A percentile compares a stretch with the other conserved stretches of the same genome.
Conservation (phyloP, 1,140 invertebrate species). For the Lerema accius region DNA sequence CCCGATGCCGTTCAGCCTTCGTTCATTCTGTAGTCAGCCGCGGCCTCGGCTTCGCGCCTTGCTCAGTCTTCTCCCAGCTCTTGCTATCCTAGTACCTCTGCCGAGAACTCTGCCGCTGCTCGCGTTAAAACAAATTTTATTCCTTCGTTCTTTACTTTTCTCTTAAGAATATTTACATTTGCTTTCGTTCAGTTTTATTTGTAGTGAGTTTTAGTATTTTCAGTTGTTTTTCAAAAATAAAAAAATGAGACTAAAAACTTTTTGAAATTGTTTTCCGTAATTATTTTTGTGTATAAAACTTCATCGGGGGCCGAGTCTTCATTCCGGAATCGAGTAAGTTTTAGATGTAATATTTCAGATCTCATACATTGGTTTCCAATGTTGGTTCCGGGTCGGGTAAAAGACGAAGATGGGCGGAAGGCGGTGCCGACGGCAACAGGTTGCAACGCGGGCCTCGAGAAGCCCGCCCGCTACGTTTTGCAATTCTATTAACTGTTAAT, state of each 20-base stretch:
- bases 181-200: slow-evolving; percentile 61
- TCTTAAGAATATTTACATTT: slow-evolving; percentile 38
- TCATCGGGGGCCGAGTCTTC: slow-evolving; percentile 31
- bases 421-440: slow-evolving; percentile 79
- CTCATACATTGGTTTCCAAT: slow-evolving; percentile 27
- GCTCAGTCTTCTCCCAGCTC: slow-evolving; percentile 43
- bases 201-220: slow-evolving; percentile 59
- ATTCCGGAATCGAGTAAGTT: slow-evolving; percentile 32
- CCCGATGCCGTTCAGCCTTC: slow-evolving; percentile 70
- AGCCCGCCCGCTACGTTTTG: slow-evolving; percentile 56
- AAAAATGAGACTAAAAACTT: slow-evolving; percentile 42
- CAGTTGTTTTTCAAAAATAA: slow-evolving; percentile 50
- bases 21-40: slow-evolving; percentile 73
- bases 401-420: slow-evolving; percentile 70
- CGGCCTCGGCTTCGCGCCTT: slow-evolving; percentile 65
- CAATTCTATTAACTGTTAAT: slow-evolving; percentile 69
- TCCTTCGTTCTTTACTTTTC: slow-evolving; percentile 66
- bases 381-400: slow-evolving; percentile 27
- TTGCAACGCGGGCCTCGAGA: slow-evolving; percentile 61
- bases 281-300: slow-evolving; percentile 63
- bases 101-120: slow-evolving; percentile 68
- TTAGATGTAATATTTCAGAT: slow-evolving; percentile 41
- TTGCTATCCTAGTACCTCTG: slow-evolving; percentile 49
- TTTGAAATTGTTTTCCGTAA: slow-evolving; percentile 60
- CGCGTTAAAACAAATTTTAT: slow-evolving; percentile 57